Percentiles rank a stretch among this genome's conserved stretches.
Conservation (phyloP, 2,888 invertebrate species). For the Drepana falcataria region DNA sequence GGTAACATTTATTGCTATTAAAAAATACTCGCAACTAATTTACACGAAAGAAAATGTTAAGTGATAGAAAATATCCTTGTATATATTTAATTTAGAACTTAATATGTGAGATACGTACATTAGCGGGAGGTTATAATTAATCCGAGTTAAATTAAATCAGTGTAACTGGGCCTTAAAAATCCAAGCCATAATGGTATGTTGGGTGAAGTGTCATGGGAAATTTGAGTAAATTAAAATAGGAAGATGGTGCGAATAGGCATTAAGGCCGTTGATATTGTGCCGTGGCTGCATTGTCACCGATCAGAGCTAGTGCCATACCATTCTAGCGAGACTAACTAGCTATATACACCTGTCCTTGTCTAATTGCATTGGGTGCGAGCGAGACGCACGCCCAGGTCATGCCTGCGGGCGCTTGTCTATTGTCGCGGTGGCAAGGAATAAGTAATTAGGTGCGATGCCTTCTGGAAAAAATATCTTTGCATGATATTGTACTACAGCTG, state of each 20-base stretch:
- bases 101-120: too few species aligned
- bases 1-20: too few species aligned
- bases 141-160: neutral
- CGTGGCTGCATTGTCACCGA: constrained; percentile 56
- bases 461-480: constrained; percentile 36
- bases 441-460: constrained; percentile 69
- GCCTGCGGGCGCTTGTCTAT: constrained; percentile 51
- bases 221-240: constrained; percentile 80
- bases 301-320: constrained; percentile 44
- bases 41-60: too few species aligned
- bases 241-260: constrained; percentile 74
- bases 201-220: constrained; percentile 78
- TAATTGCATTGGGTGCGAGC: constrained; percentile 12
- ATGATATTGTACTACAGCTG: constrained; percentile 24
- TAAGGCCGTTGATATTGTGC: constrained; percentile 54
- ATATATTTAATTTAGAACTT: too few species aligned
- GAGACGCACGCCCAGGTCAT: constrained; percentile 34
- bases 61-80: too few species aligned
- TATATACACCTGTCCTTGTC: constrained; percentile 22
- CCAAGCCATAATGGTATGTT: constrained; percentile 50
- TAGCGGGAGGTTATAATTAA: too few species aligned
- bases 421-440: constrained; percentile 57
- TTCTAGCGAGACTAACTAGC: constrained; percentile 61
- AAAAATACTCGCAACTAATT: too few species aligned
- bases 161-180: constrained; percentile 25